Percentiles rank a stretch among this genome's conserved stretches.
These are phyloP conservation scores for Chrysodeixis includens DNA, from an alignment of 2,888 invertebrate genomes.

Conservation along the genomic window DNA sequence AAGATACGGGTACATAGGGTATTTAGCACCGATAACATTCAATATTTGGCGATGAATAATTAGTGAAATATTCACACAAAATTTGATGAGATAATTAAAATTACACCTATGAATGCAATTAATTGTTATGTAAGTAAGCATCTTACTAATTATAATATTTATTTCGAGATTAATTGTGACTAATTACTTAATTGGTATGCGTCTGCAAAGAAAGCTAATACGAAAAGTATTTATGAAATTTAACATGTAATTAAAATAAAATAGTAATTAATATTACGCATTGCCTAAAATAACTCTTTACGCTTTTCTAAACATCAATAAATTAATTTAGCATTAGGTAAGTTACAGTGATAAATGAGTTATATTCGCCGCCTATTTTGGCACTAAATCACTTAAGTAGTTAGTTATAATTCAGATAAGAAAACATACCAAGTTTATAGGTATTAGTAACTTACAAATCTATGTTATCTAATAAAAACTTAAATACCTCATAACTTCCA, in stretches of 20 bases:
- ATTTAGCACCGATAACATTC: constrained; percentile 39
- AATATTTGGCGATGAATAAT: constrained; percentile 25
- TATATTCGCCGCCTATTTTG: background rate
- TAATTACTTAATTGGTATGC: constrained; percentile 4
- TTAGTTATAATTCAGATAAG: too few species aligned
- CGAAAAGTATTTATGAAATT: constrained; percentile 15
- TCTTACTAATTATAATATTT: background rate
- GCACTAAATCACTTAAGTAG: too few species aligned
- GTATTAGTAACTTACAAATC: too few species aligned
- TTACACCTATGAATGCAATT: background rate
- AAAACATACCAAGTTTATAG: too few species aligned
- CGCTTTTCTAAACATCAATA: constrained; percentile 30
- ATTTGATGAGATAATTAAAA: constrained; percentile 15
- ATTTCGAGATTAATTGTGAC: background rate
- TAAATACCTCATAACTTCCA: too few species aligned
- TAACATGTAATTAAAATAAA: constrained; percentile 22
- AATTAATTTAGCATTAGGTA: background rate
- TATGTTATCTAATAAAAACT: too few species aligned
- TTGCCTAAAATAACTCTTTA: constrained; percentile 12
- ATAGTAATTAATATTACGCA: constrained; percentile 25
- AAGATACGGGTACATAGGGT: constrained; percentile 32
- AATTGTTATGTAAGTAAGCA: constrained; percentile 9
- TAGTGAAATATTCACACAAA: constrained; percentile 14
- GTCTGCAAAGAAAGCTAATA: constrained; percentile 16
- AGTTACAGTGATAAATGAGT: background rate